phyloP scores from a whole-genome alignment of 2,113 vertebrate genomes.

The Paradoxurus hermaphroditus region DNA sequence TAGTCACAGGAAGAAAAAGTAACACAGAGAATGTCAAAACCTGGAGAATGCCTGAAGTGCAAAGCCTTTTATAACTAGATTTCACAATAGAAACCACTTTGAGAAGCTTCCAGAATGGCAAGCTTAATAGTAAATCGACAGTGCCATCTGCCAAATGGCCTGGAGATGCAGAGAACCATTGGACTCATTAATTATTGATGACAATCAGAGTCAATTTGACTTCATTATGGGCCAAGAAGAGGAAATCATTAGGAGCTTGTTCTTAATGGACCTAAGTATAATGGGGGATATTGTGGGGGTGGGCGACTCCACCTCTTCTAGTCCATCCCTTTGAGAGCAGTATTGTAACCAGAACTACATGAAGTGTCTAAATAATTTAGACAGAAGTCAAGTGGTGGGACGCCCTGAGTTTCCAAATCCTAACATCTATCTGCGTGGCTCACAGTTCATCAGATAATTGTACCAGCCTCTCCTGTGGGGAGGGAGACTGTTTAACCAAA shows the following conservation, averaged over 20 bases:
- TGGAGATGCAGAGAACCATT: conserved; percentile 57
- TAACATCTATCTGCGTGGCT: neutral
- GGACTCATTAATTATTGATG: conserved; percentile 72
- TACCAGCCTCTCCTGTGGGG: neutral
- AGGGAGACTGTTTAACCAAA: neutral
- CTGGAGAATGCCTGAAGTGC: conserved; percentile 39
- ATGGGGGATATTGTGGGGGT: neutral
- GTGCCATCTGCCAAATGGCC: conserved; percentile 75
- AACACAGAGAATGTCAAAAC: conserved; percentile 50
- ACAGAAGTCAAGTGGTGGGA: neutral
- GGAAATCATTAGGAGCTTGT: conserved; percentile 67
- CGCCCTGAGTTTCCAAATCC: conserved; percentile 13
- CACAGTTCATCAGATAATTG: neutral
- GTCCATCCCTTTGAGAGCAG: conserved; percentile 44
- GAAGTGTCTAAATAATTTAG: conserved; percentile 62
- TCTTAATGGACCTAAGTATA: conserved; percentile 67
- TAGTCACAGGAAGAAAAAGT: conserved; percentile 29
- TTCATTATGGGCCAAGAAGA: conserved; percentile 72
- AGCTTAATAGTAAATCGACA: conserved; percentile 63
- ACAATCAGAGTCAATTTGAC: conserved; percentile 74
- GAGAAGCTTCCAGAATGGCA: conserved; percentile 69
- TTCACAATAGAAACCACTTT: conserved; percentile 61
- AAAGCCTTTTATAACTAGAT: conserved; percentile 61
- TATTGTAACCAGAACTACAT: conserved; percentile 17
- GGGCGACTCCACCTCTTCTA: neutral